Evolutionary conservation across 2,797 vertebrate genomes (phyloP).

Genomic region (Danio kyathit): DNA sequence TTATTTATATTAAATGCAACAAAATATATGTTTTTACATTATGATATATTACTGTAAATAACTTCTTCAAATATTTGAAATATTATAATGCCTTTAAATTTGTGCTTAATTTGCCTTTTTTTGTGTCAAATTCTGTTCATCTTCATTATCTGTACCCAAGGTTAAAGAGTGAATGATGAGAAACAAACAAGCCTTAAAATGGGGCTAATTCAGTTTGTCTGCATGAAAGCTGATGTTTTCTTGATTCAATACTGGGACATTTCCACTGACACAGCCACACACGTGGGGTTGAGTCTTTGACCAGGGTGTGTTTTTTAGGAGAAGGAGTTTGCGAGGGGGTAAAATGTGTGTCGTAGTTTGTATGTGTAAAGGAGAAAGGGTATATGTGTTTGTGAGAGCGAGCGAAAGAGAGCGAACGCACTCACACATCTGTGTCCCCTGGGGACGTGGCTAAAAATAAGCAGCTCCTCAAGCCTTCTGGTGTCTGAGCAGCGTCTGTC

Average conservation of each 20-base stretch:
- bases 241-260: constrained; percentile 45
- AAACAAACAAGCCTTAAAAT: background rate
- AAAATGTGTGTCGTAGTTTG: constrained; percentile 51
- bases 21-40: too few species aligned
- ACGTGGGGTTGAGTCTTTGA: constrained; percentile 48
- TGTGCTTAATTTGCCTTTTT: background rate
- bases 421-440: constrained; percentile 85
- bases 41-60: background rate
- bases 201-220: background rate
- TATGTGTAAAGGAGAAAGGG: constrained; percentile 38
- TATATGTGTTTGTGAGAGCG: constrained; percentile 62
- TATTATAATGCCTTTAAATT: background rate
- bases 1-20: background rate
- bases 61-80: background rate
- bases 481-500: constrained; percentile 88
- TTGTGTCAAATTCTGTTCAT: background rate
- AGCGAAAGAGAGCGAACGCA: constrained; percentile 61
- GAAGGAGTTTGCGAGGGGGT: constrained; percentile 47
- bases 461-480: constrained; percentile 87
- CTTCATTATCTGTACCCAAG: background rate
- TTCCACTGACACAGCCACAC: constrained; percentile 7
- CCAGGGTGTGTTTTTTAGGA: constrained; percentile 42
- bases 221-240: background rate
- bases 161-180: background rate
- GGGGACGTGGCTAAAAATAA: constrained; percentile 87